Conservation (phyloP, 2,113 vertebrate species). For the Gulo gulo region DNA sequence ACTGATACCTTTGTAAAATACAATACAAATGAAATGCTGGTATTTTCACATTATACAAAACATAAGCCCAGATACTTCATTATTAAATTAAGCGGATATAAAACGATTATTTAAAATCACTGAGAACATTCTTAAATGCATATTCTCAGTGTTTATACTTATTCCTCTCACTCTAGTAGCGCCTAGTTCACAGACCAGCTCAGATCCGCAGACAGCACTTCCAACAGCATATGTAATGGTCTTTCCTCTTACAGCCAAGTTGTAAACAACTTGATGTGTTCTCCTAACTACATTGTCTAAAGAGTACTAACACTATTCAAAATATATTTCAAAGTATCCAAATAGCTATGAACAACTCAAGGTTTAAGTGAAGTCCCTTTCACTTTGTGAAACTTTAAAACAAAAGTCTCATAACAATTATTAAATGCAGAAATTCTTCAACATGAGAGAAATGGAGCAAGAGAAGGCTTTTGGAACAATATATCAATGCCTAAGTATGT, state of each 20-base stretch:
- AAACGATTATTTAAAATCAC: background rate
- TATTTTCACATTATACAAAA: background rate
- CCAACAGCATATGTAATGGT: background rate
- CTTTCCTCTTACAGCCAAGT: background rate
- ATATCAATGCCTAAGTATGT: background rate
- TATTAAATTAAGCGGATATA: background rate
- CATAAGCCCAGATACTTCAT: background rate
- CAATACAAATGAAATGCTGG: background rate
- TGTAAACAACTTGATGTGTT: background rate
- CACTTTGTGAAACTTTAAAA: constrained; percentile 3
- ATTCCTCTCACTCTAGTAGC: too few species aligned
- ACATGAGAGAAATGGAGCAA: background rate
- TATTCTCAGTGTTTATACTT: background rate
- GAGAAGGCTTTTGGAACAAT: background rate
- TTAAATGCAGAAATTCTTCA: background rate
- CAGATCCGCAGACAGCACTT: background rate
- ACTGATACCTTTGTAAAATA: background rate
- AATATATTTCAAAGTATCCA: background rate
- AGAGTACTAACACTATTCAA: background rate
- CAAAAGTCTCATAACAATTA: background rate
- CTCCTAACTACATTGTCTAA: background rate
- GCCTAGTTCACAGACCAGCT: fast-evolving
- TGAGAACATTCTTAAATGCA: background rate
- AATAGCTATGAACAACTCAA: background rate
- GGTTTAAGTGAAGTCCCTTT: background rate